A percentile compares a stretch with the other conserved stretches of the same genome.
Evolutionary conservation across 2,797 vertebrate species (phyloP).

Genomic region (Takifugu rubripes): DNA sequence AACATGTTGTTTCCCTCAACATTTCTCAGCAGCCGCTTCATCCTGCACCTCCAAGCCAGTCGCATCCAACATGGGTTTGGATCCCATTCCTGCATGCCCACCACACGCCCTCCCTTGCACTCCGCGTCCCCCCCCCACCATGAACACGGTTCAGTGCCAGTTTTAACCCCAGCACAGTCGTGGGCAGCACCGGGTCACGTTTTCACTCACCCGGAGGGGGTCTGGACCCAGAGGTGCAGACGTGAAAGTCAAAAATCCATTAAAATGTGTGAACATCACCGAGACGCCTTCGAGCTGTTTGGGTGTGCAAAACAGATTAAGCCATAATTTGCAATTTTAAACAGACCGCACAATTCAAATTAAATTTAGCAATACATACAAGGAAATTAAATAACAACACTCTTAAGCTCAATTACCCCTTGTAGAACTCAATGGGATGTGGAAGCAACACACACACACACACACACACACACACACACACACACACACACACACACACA

Average conservation of each 20-base stretch:
- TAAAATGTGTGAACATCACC: neutral
- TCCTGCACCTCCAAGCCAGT: constrained; percentile 8
- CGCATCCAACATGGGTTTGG: constrained; percentile 7
- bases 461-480: constrained; percentile 8
- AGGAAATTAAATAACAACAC: constrained; percentile 46
- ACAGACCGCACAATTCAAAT: constrained; percentile 39
- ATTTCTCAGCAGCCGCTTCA: too few relatives aligned
- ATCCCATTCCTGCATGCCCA: too few relatives aligned
- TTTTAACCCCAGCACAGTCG: constrained; percentile 21
- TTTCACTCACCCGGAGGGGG: too few relatives aligned
- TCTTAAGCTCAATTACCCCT: constrained; percentile 56
- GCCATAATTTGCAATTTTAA: constrained; percentile 35
- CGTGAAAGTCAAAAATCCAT: neutral
- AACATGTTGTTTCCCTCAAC: too few relatives aligned
- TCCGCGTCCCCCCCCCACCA: too few relatives aligned
- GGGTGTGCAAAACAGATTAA: constrained; percentile 38
- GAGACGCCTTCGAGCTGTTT: constrained; percentile 21
- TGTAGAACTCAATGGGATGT: constrained; percentile 39
- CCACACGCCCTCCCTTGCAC: too few relatives aligned
- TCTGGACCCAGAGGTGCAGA: too few relatives aligned
- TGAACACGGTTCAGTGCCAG: too few relatives aligned
- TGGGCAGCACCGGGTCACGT: neutral
- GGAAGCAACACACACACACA: constrained; percentile 29
- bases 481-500: constrained; percentile 7
- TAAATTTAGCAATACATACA: constrained; percentile 53